These are phyloP conservation scores for Archivesica marissinica DNA, from an alignment of 1,140 invertebrate species.

Conservation along the genomic window DNA sequence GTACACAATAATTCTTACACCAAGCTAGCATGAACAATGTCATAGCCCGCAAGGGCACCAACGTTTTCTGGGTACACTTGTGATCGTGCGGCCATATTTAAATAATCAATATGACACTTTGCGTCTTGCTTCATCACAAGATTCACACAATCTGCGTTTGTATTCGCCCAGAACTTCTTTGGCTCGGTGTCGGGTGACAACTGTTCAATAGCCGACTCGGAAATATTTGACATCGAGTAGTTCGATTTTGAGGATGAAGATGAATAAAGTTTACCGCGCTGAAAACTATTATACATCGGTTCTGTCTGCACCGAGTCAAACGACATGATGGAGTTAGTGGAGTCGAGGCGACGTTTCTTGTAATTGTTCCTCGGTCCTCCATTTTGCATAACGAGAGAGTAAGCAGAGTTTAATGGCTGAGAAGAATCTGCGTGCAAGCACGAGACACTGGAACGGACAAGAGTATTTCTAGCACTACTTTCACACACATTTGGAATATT, in stretches of 20 bases:
- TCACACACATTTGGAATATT: slow-evolving; percentile 40
- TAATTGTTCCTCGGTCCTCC: background rate
- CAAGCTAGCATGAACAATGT: slow-evolving; percentile 60
- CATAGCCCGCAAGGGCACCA: slow-evolving; percentile 45
- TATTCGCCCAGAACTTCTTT: slow-evolving; percentile 54
- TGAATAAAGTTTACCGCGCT: slow-evolving; percentile 54
- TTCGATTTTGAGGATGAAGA: slow-evolving; percentile 58
- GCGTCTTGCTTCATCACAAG: background rate
- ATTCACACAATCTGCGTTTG: slow-evolving; percentile 1
- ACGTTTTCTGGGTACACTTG: slow-evolving; percentile 56
- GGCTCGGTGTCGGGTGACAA: slow-evolving; percentile 19
- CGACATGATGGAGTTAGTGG: slow-evolving; percentile 48
- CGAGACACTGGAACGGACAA: background rate
- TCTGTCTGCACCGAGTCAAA: slow-evolving; percentile 62
- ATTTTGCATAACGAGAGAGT: slow-evolving; percentile 31
- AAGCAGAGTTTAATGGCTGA: slow-evolving; percentile 12
- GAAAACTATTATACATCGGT: slow-evolving; percentile 25
- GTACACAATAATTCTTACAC: no score
- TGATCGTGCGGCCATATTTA: slow-evolving; percentile 33
- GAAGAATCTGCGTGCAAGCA: slow-evolving; percentile 21
- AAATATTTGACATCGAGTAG: slow-evolving; percentile 63
- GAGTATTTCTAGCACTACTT: background rate
- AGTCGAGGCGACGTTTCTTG: slow-evolving; percentile 40
- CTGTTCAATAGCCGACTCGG: slow-evolving; percentile 36
- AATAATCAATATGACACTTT: slow-evolving; percentile 41